phyloP scores from a whole-genome alignment of 1,140 invertebrate species.

The Hylyphantes graminicola region DNA sequence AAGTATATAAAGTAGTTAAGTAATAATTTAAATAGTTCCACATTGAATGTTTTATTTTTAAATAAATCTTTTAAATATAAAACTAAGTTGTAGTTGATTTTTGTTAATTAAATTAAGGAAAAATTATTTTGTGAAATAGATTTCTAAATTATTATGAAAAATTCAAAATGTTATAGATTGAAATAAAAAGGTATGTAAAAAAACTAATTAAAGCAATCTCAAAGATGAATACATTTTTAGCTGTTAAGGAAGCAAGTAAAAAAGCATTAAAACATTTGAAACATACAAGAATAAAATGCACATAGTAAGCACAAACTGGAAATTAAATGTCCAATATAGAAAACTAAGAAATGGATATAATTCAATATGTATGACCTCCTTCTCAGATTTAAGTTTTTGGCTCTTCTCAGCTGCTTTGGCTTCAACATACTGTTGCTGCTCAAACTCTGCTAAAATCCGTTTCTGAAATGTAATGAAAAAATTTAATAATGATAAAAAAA shows the following conservation, averaged over 20 bases:
- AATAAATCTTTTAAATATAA: no score
- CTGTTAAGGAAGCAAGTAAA: neutral
- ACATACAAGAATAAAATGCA: neutral
- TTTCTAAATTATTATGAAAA: neutral
- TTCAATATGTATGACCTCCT: constrained; percentile 36
- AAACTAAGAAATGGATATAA: constrained; percentile 47
- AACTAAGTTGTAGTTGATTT: no score
- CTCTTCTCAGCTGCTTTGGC: constrained; percentile 24
- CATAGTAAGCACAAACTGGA: neutral
- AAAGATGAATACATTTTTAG: neutral
- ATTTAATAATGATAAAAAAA: neutral
- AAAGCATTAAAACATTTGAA: neutral
- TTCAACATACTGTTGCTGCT: constrained; percentile 25
- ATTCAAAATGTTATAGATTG: neutral
- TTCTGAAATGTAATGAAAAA: constrained; percentile 20
- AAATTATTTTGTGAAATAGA: no score
- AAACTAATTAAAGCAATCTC: no score
- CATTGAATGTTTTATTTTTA: no score
- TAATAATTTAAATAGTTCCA: no score
- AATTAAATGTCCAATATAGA: neutral
- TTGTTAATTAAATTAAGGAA: no score
- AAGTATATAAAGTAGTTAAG: no score
- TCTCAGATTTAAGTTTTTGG: constrained; percentile 41
- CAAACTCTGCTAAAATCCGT: constrained; percentile 51
- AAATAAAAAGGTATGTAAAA: neutral